Evolutionary conservation across 2,113 vertebrate species (phyloP), one percentile per base, ranked within the genome.

Genomic region (Ciconia maguari): DNA sequence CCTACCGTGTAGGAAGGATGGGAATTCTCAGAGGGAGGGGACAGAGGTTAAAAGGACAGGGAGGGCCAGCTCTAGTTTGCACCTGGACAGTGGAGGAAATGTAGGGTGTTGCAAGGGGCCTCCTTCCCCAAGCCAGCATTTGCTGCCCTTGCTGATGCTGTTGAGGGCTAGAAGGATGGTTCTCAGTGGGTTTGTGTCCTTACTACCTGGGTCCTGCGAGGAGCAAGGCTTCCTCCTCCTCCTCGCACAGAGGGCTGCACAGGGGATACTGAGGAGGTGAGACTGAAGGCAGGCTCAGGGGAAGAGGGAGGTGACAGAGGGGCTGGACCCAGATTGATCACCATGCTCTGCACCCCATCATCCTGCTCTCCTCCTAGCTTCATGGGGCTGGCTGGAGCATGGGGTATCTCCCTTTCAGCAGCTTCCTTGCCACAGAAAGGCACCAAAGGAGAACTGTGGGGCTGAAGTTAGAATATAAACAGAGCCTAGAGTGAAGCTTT

Each of bases 161-260:
- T 49, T 60, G 44, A 58, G 38, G 30, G 18, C 24, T 76, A 49
- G 20, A 51, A 87, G 34, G 16, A 51, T 41, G 26, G 58, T 44
- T 76, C 38, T 64, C 10, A 5, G 34, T 16, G 18, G 30, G 6
- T 49, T 68, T 89, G 27, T 75, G 58, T 81, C n/a, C 48, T 80
- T 64, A n/a, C 16, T 83, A 7, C 18, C 19, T 32, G 41, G 22
- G 49, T 62, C 19, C 13, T 36, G 29, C 2, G 2, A 74, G 58
- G 42, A 22, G 19, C 20, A 84, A 46, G 16, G 22, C 25, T 30
- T 19, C 52, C 4, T 30, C 27, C 30, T 68, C 30, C 44, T 72
- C 36, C 21, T 77, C 1, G 1, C 16, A 11, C 16, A 8, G 38
- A 68, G 27, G 32, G 52, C 25, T 0, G 4, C 5, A 1, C 0